Evolutionary conservation across 2,797 vertebrate genomes (phyloP).

Genomic region (Smutsia temminckii): DNA sequence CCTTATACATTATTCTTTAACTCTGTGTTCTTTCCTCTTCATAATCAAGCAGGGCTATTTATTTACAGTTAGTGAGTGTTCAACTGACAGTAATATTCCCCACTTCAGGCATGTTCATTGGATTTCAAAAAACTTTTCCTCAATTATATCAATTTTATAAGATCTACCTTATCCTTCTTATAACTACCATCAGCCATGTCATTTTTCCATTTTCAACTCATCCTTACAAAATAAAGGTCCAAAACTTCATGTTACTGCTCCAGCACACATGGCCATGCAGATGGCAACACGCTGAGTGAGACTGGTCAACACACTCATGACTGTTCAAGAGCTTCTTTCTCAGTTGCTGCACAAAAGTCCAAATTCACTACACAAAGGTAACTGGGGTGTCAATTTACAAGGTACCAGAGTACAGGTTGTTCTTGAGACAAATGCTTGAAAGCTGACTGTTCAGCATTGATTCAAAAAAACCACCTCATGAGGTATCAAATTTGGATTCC

Average conservation of each 20-base stretch:
- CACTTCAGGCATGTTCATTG: neutral
- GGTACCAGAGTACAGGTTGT: neutral
- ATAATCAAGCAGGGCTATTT: neutral
- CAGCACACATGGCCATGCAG: neutral
- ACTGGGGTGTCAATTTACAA: neutral
- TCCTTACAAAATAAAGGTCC: slow-evolving; percentile 28
- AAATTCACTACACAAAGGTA: slow-evolving; percentile 36
- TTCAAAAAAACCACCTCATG: neutral
- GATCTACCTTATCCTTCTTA: neutral
- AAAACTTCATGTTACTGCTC: neutral
- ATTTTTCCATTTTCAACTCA: slow-evolving; percentile 44
- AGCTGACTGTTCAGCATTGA: neutral
- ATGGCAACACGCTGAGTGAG: neutral
- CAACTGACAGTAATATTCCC: neutral
- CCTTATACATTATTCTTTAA: slow-evolving; percentile 11
- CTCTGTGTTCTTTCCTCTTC: neutral
- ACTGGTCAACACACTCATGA: neutral
- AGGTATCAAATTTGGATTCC: neutral
- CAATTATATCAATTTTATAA: slow-evolving; percentile 36
- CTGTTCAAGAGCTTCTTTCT: neutral
- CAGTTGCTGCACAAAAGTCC: slow-evolving; percentile 24
- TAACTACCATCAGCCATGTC: slow-evolving; percentile 16
- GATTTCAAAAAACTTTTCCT: slow-evolving; percentile 35
- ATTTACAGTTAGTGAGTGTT: neutral
- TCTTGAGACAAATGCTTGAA: slow-evolving; percentile 56